These are phyloP conservation scores for Melolontha melolontha DNA, from an alignment of 2,888 invertebrate species.

Conservation along the genomic window DNA sequence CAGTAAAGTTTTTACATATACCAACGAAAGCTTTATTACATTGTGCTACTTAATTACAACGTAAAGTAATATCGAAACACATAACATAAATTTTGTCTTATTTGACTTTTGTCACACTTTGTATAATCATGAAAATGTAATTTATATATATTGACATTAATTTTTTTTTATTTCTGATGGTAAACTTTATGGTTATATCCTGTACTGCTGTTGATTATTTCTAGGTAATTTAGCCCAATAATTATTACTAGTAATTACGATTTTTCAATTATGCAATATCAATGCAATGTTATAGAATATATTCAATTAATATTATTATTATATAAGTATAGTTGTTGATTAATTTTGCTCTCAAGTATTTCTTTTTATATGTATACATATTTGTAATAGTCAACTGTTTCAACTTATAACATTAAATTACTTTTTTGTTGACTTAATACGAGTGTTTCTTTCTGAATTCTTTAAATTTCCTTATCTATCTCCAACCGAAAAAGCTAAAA, in stretches of 20 bases:
- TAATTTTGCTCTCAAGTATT: constrained; percentile 34
- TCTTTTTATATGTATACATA: constrained; percentile 14
- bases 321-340: constrained; percentile 29
- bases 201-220: no score
- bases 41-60: no score
- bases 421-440: neutral
- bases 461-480: no score
- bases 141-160: no score
- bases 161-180: constrained; percentile 2
- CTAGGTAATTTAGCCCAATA: neutral
- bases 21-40: no score
- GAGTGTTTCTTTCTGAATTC: no score
- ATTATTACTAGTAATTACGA: constrained; percentile 26
- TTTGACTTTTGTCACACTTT: no score
- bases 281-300: constrained; percentile 51
- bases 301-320: constrained; percentile 23
- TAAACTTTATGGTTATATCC: neutral
- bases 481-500: no score
- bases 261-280: constrained; percentile 47
- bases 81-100: no score
- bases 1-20: no score
- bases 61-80: no score
- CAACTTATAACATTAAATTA: neutral
- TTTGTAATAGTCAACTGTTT: constrained; percentile 9
- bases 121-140: no score